Conservation (phyloP, 2,888 invertebrate species). For the Hofmannophila pseudospretella region DNA sequence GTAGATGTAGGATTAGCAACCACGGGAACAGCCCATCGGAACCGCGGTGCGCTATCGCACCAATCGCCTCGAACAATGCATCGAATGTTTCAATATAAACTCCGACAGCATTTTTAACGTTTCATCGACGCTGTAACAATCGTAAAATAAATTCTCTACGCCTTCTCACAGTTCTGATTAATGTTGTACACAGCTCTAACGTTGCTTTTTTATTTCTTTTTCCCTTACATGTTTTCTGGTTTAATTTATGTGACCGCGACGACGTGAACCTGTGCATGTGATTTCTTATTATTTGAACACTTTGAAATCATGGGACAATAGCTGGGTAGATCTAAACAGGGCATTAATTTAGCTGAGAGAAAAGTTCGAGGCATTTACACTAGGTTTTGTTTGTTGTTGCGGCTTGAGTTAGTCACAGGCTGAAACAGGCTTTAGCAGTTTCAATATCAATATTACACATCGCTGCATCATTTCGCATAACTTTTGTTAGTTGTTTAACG, state of each 20-base stretch:
- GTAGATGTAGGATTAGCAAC: background rate
- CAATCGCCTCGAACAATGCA: conserved; percentile 71
- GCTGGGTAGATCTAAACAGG: background rate
- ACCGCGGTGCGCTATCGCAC: conserved; percentile 67
- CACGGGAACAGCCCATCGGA: conserved; percentile 30
- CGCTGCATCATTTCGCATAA: too few relatives aligned
- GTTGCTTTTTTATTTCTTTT: conserved; percentile 54
- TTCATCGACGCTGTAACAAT: conserved; percentile 75
- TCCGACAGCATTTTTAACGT: conserved; percentile 75
- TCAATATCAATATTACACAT: too few relatives aligned
- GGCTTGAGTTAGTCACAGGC: too few relatives aligned
- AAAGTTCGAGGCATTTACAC: background rate
- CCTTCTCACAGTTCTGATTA: conserved; percentile 75
- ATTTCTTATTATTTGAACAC: conserved; percentile 10
- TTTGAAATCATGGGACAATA: conserved; percentile 1
- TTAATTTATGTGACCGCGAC: conserved; percentile 61
- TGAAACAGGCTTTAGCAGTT: too few relatives aligned
- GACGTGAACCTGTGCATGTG: conserved; percentile 23
- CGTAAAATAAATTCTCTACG: conserved; percentile 77
- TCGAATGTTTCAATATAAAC: conserved; percentile 75
- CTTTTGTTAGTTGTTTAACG: too few relatives aligned
- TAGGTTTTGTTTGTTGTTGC: background rate
- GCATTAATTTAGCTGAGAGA: conserved; percentile 1
- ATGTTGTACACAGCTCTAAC: conserved; percentile 66
- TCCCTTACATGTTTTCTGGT: conserved; percentile 59